A percentile compares a stretch with the other conserved stretches of the same genome.
phyloP scores from a whole-genome alignment of 2,888 invertebrate species.

The Drosophila rellima region DNA sequence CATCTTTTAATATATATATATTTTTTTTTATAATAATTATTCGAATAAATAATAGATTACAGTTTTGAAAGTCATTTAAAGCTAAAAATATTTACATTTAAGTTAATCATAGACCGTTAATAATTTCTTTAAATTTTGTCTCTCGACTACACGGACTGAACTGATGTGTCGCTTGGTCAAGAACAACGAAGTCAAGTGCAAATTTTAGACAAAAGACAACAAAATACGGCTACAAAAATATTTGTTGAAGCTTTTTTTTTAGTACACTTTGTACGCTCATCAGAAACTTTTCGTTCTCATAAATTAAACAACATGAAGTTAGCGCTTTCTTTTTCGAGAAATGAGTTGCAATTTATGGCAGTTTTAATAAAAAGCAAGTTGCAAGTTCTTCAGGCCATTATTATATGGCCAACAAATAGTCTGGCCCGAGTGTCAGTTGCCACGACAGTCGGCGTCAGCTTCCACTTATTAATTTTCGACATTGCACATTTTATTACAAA shows the following conservation, averaged over 20 bases:
- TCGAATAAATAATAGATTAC: too few relatives aligned
- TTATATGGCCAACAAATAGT: slow-evolving; percentile 50
- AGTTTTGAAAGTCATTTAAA: too few relatives aligned
- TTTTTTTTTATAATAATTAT: too few relatives aligned
- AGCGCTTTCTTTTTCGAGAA: slow-evolving; percentile 20
- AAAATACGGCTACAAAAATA: not conserved
- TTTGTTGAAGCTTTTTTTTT: slow-evolving; percentile 1
- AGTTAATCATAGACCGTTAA: not conserved
- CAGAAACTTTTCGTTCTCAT: slow-evolving; percentile 38
- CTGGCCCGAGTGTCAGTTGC: slow-evolving; percentile 40
- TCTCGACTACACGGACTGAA: not conserved
- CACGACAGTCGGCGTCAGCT: slow-evolving; percentile 36
- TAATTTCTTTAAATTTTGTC: not conserved
- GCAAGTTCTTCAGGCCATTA: slow-evolving; percentile 45
- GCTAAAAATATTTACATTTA: too few relatives aligned
- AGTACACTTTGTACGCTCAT: slow-evolving; percentile 15
- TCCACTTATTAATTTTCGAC: slow-evolving; percentile 76
- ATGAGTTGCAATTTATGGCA: slow-evolving; percentile 59
- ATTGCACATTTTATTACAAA: slow-evolving; percentile 58
- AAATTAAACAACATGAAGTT: slow-evolving; percentile 51
- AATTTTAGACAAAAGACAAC: not conserved
- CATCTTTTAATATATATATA: too few relatives aligned
- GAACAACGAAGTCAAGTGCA: not conserved
- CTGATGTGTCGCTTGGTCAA: not conserved
- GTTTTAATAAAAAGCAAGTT: slow-evolving; percentile 47